Evolutionary conservation across 2,113 vertebrate species (phyloP), one percentile per base, ranked within the genome.

Genomic region (Heterotilapia buettikoferi): DNA sequence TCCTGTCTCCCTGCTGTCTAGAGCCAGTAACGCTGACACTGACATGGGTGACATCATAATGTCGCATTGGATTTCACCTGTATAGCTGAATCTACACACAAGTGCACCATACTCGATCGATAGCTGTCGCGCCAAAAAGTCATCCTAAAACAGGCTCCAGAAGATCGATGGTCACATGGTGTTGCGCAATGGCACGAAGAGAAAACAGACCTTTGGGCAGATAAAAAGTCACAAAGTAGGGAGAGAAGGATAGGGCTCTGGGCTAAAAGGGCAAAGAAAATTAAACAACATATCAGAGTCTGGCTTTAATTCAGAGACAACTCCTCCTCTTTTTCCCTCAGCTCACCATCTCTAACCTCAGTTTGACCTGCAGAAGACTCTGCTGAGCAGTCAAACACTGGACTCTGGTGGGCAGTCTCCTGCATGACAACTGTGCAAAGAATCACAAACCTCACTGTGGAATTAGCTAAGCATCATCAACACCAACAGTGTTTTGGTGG

Each of bases 371-470:
- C 53, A 85, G 80, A 82, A 80, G 59, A 50, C 47, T 84, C 47
- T 82, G 47, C 86, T 90, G 53, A 80, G 36, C 86, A 88, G 94
- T 90, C 83, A 92, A 95, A 96, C 88, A 95, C 95, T 94, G 95
- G 94, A 94, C 95, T 92, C 95, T 95, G 92, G 90, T 95, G 95
- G 95, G 93, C 91, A 83, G 24, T 84, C 57, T 90, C 57, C 50
- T 89, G 38, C 88, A 95, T 93, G 81, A 94, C 95, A 93, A 84
- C 68, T 79, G 29, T 36, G 14, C 16, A 19, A 33, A 56, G 45
- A 53, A 80, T 71, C 26, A 2, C 66, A 19, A 7, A 40, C 16
- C 4, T 57, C 61, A 56, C 50, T 43, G 36, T 40, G 45, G 33
- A 26, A 18, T 56, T 68, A 57, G 14, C 9, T 33, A 81, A 29